These are phyloP conservation scores for Linepithema humile DNA, from an alignment of 1,140 invertebrate genomes.

Conservation along the genomic window DNA sequence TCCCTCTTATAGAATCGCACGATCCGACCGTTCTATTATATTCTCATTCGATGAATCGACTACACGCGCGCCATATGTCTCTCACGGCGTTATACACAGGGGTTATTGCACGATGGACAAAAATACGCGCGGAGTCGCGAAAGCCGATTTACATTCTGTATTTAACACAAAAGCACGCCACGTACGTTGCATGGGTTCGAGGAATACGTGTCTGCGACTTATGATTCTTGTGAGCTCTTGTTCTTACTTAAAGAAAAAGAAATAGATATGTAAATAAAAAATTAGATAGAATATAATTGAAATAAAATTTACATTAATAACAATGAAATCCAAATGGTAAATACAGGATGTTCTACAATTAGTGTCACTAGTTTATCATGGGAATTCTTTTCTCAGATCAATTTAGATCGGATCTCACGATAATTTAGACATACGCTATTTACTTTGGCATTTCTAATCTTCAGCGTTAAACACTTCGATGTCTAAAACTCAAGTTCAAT, in stretches of 20 bases:
- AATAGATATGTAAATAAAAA: not conserved
- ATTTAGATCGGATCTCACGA: not conserved
- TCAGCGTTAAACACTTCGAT: not conserved
- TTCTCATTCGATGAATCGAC: slow-evolving; percentile 54
- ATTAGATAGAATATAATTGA: not conserved
- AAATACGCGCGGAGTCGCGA: slow-evolving; percentile 62
- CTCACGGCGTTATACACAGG: slow-evolving; percentile 34
- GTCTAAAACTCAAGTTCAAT: not conserved
- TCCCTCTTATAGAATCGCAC: slow-evolving; percentile 21
- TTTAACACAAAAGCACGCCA: slow-evolving; percentile 56
- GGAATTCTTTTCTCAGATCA: not conserved
- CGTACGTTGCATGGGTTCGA: not conserved
- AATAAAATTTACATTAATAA: not conserved
- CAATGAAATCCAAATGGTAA: not conserved
- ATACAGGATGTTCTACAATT: not conserved
- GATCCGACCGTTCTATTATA: slow-evolving; percentile 35
- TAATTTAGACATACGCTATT: not conserved
- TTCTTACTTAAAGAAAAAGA: not conserved
- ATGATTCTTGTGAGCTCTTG: not conserved
- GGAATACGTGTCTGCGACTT: not conserved
- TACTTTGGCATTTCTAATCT: not conserved
- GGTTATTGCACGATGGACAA: slow-evolving; percentile 65
- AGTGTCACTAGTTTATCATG: not conserved
- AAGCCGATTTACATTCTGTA: slow-evolving; percentile 64
- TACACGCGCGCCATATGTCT: slow-evolving; percentile 40